phyloP scores from a whole-genome alignment of 92 coral and sea anemone genomes.

The Phymanthus crucifer region DNA sequence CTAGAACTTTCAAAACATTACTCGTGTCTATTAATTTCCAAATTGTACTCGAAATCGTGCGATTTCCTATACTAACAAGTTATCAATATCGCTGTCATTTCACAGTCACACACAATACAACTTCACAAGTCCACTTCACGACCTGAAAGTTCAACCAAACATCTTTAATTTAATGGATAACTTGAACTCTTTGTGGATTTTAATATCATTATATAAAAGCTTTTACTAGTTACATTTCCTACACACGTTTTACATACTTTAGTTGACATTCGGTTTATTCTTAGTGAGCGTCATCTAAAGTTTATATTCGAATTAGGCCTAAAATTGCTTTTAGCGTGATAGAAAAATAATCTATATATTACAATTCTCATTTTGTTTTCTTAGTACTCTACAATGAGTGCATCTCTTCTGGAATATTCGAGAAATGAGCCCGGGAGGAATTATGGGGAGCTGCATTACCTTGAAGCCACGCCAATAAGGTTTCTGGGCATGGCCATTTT shows the following conservation, averaged over 20 bases:
- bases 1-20: too few species aligned
- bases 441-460: not conserved
- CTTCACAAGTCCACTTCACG: too few species aligned
- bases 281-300: not conserved
- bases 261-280: not conserved
- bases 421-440: not conserved
- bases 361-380: not conserved
- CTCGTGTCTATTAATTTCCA: too few species aligned
- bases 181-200: not conserved
- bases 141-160: too few species aligned
- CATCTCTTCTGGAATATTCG: not conserved
- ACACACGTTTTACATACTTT: not conserved
- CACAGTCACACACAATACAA: too few species aligned
- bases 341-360: conserved; percentile 6
- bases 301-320: not conserved
- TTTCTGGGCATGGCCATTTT: too few species aligned
- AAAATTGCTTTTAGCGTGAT: not conserved
- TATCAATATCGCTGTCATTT: too few species aligned
- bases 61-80: too few species aligned
- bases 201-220: not conserved
- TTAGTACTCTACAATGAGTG: not conserved
- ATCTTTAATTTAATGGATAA: too few species aligned
- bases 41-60: too few species aligned
- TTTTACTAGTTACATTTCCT: not conserved
- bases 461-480: too few species aligned